A percentile compares a stretch with the other conserved stretches of the same genome.
These are phyloP conservation scores for Megalops atlanticus DNA, from an alignment of 2,113 vertebrate species.

Conservation along the genomic window DNA sequence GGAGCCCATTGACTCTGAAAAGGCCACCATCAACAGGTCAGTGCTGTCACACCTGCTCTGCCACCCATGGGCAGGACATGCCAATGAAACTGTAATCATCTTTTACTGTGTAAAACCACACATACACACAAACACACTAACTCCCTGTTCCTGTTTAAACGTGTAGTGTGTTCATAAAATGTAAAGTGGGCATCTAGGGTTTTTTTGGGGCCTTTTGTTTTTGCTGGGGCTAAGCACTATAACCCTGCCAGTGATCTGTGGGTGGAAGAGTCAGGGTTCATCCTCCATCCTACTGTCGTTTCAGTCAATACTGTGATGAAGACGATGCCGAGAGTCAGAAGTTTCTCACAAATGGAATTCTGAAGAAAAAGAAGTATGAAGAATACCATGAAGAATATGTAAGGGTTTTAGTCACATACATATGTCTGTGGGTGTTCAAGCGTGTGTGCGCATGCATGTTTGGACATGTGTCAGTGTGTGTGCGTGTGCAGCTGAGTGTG, in stretches of 20 bases:
- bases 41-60: not conserved
- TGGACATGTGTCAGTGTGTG: too few relatives aligned
- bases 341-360: slow-evolving; percentile 86
- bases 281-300: slow-evolving; percentile 39
- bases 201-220: too few relatives aligned
- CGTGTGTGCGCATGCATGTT: too few relatives aligned
- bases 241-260: too few relatives aligned
- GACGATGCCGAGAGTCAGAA: slow-evolving; percentile 88
- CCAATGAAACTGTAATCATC: too few relatives aligned
- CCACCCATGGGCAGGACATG: not conserved
- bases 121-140: not conserved
- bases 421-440: not conserved
- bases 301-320: slow-evolving; percentile 80
- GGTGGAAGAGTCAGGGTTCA: too few relatives aligned
- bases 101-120: not conserved
- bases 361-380: slow-evolving; percentile 85
- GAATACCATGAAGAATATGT: slow-evolving; percentile 91
- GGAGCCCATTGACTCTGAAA: slow-evolving; percentile 72
- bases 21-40: slow-evolving; percentile 82
- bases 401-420: slow-evolving; percentile 57
- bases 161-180: too few relatives aligned
- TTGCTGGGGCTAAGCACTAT: too few relatives aligned
- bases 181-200: too few relatives aligned
- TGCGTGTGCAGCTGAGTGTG: not conserved
- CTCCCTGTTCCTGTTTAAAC: too few relatives aligned